A percentile compares a stretch with the other conserved stretches of the same genome.
Conservation (phyloP, 2,888 invertebrate genomes). For the Tenthredo amoena region DNA sequence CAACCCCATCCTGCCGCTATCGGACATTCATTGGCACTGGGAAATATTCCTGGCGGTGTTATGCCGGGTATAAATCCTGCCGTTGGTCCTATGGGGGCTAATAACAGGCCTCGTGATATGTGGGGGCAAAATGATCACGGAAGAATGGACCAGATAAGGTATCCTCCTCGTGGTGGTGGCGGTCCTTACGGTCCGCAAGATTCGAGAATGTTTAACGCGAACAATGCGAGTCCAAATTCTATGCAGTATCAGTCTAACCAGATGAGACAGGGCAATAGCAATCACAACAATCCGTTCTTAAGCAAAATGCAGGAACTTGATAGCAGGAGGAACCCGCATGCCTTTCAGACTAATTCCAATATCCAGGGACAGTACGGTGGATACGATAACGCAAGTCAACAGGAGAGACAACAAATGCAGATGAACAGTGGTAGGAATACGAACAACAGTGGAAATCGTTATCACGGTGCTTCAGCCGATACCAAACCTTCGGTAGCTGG, state of each 20-base stretch:
- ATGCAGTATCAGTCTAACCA: slow-evolving; percentile 66
- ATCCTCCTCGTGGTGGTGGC: slow-evolving; percentile 64
- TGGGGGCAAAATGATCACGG: slow-evolving; percentile 61
- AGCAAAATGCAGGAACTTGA: slow-evolving; percentile 76
- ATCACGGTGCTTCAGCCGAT: slow-evolving; percentile 48
- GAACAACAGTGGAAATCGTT: slow-evolving; percentile 55
- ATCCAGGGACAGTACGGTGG: slow-evolving; percentile 40
- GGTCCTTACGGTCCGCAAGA: slow-evolving; percentile 59
- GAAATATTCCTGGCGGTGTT: slow-evolving; percentile 60
- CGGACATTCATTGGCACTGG: slow-evolving; percentile 63
- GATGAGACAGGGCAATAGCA: slow-evolving; percentile 80
- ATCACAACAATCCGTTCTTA: slow-evolving; percentile 67
- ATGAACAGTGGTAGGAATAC: slow-evolving; percentile 61
- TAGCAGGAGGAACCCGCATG: slow-evolving; percentile 82
- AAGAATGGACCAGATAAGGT: slow-evolving; percentile 64
- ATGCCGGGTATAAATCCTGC: slow-evolving; percentile 55
- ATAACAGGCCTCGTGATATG: slow-evolving; percentile 71
- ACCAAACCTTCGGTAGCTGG: slow-evolving; percentile 62
- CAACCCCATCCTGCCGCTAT: slow-evolving; percentile 66
- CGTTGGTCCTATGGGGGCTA: slow-evolving; percentile 53
- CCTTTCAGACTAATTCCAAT: slow-evolving; percentile 75
- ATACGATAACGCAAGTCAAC: slow-evolving; percentile 64
- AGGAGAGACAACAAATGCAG: slow-evolving; percentile 64
- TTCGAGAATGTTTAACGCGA: slow-evolving; percentile 43
- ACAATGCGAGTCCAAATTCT: slow-evolving; percentile 27